Conservation (phyloP, 2,888 invertebrate species). For the Ichneumoninae sp. region DNA sequence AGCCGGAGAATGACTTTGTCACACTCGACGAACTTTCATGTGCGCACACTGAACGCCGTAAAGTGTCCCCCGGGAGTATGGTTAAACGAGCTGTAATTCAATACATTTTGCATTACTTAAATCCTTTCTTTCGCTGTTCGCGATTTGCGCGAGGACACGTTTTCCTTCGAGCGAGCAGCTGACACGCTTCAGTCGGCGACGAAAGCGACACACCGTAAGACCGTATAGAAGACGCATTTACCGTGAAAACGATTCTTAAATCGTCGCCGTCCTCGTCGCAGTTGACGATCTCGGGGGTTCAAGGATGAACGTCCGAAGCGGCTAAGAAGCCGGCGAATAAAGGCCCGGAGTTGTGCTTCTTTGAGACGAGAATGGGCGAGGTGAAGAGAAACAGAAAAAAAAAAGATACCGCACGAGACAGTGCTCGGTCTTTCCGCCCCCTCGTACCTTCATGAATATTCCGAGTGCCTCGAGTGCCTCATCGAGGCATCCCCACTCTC, state of each 20-base stretch:
- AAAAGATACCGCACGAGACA: slow-evolving; percentile 22
- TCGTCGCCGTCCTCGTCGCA: slow-evolving; percentile 37
- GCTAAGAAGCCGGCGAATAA: slow-evolving; percentile 25
- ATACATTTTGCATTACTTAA: neutral
- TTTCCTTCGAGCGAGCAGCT: neutral
- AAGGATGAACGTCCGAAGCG: slow-evolving; percentile 48
- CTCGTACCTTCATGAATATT: slow-evolving; percentile 52
- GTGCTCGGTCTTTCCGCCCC: slow-evolving; percentile 29
- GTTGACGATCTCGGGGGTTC: slow-evolving; percentile 54
- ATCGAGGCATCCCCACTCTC: slow-evolving; percentile 3
- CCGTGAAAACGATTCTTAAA: slow-evolving; percentile 62
- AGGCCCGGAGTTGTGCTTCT: slow-evolving; percentile 14
- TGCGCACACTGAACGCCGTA: neutral
- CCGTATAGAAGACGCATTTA: slow-evolving; percentile 31
- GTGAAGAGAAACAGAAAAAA: slow-evolving; percentile 13
- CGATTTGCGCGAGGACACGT: neutral
- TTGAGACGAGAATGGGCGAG: slow-evolving; percentile 13
- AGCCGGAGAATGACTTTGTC: slow-evolving; percentile 17
- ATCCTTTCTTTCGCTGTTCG: neutral
- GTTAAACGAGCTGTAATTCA: neutral
- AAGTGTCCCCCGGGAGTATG: neutral
- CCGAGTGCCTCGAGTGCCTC: slow-evolving; percentile 6
- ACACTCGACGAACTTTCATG: slow-evolving; percentile 12
- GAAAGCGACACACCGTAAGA: slow-evolving; percentile 26
- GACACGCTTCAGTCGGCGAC: slow-evolving; percentile 49